Percentiles rank a stretch among this genome's conserved stretches.
phyloP scores from a whole-genome alignment of 2,797 vertebrate species.

The Diplodus sargus region DNA sequence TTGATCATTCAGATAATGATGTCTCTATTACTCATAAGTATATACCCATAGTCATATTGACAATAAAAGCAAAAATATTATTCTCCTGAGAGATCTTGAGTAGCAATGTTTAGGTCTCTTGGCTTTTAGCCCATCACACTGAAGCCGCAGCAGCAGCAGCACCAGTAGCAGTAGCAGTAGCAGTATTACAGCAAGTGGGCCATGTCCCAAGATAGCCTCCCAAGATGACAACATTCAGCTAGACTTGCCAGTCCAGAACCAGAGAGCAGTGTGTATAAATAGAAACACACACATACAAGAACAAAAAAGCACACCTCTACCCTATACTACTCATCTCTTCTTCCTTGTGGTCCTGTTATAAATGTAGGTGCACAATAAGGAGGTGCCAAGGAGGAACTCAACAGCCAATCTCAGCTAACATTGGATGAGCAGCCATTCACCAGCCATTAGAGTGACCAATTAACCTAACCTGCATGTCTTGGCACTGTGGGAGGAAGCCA shows the following conservation, averaged over 20 bases:
- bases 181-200: slow-evolving; percentile 60
- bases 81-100: slow-evolving; percentile 2
- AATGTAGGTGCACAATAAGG: background rate
- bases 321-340: background rate
- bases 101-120: slow-evolving; percentile 2
- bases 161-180: no score
- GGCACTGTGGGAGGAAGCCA: no score
- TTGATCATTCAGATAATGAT: background rate
- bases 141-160: slow-evolving; percentile 18
- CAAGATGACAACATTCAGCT: slow-evolving; percentile 58
- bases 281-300: slow-evolving; percentile 22
- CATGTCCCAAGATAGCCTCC: slow-evolving; percentile 71
- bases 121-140: slow-evolving; percentile 7
- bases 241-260: slow-evolving; percentile 41
- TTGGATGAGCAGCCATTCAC: no score
- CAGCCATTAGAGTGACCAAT: no score
- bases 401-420: no score
- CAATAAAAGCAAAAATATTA: background rate
- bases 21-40: background rate
- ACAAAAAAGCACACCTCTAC: background rate
- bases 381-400: background rate
- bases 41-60: background rate
- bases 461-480: no score
- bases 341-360: background rate
- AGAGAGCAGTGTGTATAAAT: slow-evolving; percentile 51